Evolutionary conservation across 2,888 invertebrate species (phyloP).

Genomic region (Caenorhabditis imperialis): DNA sequence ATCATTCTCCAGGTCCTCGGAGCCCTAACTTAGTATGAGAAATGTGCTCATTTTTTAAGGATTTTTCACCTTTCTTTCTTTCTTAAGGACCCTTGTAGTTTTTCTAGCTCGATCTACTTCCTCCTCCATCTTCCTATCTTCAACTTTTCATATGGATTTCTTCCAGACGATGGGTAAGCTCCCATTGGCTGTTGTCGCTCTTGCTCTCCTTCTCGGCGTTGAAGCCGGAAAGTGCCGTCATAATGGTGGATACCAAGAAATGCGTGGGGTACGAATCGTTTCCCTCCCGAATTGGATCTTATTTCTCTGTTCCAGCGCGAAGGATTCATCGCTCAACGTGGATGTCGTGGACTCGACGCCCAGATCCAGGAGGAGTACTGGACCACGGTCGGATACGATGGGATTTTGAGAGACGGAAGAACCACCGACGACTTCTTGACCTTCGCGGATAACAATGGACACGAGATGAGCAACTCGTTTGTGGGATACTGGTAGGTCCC

Average conservation of each 20-base stretch:
- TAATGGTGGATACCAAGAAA: constrained; percentile 34
- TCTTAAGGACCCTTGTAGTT: too few species aligned
- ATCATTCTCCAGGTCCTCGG: too few species aligned
- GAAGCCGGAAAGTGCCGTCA: constrained; percentile 34
- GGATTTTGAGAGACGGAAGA: constrained; percentile 56
- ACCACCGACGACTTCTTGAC: constrained; percentile 60
- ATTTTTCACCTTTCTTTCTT: too few species aligned
- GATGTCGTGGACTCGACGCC: constrained; percentile 37
- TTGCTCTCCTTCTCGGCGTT: too few species aligned
- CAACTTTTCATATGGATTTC: too few species aligned
- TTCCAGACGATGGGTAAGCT: too few species aligned
- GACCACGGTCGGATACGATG: constrained; percentile 67
- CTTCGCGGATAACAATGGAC: constrained; percentile 53
- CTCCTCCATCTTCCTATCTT: too few species aligned
- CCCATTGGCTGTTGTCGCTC: too few species aligned
- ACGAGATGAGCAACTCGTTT: constrained; percentile 48
- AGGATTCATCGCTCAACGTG: constrained; percentile 31
- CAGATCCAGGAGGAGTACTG: constrained; percentile 69
- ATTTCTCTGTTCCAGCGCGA: constrained; percentile 25
- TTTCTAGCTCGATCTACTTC: too few species aligned
- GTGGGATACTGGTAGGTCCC: constrained; percentile 63
- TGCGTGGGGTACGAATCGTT: constrained; percentile 32
- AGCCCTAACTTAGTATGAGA: too few species aligned
- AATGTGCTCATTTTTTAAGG: too few species aligned
- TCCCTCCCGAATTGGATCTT: background rate